These are phyloP conservation scores for Falcunculus frontatus DNA, from an alignment of 2,113 vertebrate species.

Conservation along the genomic window DNA sequence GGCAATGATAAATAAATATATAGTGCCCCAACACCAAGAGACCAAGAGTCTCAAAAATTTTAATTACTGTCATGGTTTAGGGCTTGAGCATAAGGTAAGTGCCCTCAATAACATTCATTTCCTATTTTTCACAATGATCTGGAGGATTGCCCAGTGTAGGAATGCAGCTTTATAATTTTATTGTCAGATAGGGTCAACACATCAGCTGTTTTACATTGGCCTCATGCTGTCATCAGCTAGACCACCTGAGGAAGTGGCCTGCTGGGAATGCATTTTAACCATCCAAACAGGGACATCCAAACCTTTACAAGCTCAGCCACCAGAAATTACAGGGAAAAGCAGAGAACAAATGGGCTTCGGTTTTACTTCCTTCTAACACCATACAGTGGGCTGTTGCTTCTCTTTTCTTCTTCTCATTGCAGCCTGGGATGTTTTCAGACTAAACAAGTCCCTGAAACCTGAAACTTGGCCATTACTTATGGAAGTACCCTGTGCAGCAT, in stretches of 20 bases:
- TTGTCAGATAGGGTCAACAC: not conserved
- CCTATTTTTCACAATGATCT: not conserved
- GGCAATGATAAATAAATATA: not conserved
- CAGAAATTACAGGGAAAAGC: not conserved
- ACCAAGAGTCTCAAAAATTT: not conserved
- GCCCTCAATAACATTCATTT: not conserved
- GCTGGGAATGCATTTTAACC: conserved; percentile 9
- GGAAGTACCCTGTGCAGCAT: not conserved
- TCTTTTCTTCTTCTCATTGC: conserved; percentile 19
- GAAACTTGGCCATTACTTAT: conserved; percentile 15
- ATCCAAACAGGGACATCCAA: not conserved
- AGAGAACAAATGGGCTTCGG: not conserved
- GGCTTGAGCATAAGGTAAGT: not conserved
- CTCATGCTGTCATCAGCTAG: conserved; percentile 2
- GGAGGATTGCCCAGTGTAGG: not conserved
- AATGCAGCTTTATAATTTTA: conserved; percentile 2
- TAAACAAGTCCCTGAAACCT: conserved; percentile 38
- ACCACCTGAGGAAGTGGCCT: conserved; percentile 30
- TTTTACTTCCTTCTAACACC: not conserved
- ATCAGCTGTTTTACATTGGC: conserved; percentile 13
- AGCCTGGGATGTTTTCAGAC: conserved; percentile 50
- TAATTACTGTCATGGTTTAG: not conserved
- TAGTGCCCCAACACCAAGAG: not conserved
- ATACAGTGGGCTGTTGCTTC: not conserved
- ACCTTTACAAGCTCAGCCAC: not conserved